Conservation (phyloP, 1,140 invertebrate genomes). For the Globodera rostochiensis region DNA sequence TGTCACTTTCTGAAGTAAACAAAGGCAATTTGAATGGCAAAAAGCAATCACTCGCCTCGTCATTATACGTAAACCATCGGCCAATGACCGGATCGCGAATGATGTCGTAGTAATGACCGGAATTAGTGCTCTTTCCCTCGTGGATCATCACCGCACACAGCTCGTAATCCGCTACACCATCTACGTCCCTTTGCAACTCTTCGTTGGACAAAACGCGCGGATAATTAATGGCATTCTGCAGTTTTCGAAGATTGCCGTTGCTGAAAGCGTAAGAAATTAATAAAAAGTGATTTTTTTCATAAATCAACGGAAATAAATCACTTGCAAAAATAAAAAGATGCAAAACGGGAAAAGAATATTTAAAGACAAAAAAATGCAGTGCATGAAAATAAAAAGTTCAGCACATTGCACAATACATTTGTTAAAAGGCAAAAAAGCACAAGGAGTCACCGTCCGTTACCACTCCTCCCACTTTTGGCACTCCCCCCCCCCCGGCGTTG, state of each 20-base stretch:
- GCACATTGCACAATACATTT: too few species aligned
- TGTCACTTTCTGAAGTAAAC: slow-evolving; percentile 39
- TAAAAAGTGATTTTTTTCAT: background rate
- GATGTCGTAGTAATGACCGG: slow-evolving; percentile 62
- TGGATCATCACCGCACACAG: slow-evolving; percentile 64
- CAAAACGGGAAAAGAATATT: background rate
- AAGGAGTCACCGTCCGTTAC: too few species aligned
- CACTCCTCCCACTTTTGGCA: too few species aligned
- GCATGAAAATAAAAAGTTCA: too few species aligned
- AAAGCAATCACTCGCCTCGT: slow-evolving; percentile 45
- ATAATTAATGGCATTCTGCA: slow-evolving; percentile 51
- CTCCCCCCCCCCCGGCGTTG: too few species aligned
- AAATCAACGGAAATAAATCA: too few species aligned
- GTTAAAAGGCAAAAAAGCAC: too few species aligned
- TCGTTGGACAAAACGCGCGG: slow-evolving; percentile 39
- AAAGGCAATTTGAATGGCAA: slow-evolving; percentile 11
- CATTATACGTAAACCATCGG: slow-evolving; percentile 64
- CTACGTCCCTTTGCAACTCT: slow-evolving; percentile 14
- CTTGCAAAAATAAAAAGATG: too few species aligned
- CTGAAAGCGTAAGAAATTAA: slow-evolving; percentile 35
- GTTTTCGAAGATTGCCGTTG: slow-evolving; percentile 48
- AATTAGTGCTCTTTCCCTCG: slow-evolving; percentile 56
- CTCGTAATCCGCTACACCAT: slow-evolving; percentile 49
- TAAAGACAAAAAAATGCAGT: too few species aligned
- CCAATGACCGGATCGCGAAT: slow-evolving; percentile 54